Evolutionary conservation across 1,140 invertebrate species (phyloP), one percentile per base, ranked within the genome.

Genomic region (Diploscapter pachys): DNA sequence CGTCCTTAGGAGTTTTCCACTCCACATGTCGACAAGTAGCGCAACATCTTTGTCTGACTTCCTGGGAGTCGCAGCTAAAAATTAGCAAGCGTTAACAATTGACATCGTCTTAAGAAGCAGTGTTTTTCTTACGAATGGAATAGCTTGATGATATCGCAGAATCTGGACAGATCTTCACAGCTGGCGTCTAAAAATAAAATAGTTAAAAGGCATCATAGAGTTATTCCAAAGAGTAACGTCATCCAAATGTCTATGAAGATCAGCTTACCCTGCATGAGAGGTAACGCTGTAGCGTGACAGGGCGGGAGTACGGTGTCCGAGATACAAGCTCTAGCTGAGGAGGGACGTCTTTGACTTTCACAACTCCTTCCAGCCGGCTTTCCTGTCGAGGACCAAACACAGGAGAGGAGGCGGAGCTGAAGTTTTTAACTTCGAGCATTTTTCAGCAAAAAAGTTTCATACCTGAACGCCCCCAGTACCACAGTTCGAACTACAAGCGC

Each of bases 121-220:
- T 71, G 56, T 56, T 67, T 61, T 57, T 49, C 76, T 75, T 63
- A 78, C 76, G 72, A 68, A 51, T 76, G 71, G 76, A 78, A 78
- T 49, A 78, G 72, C 71, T 78, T 78, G 57, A 78, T 73, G 63
- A 78, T 78, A 69, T 78, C 76, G 66, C 76, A 78, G 72, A 74
- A 73, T 11, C 76, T 71, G 9, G 76, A 78, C 31, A 74, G 65
- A 55, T 78, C 76, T 64, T 78, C 75, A 63, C 76, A 78, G n/a
- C 66, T 70, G 31, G 72, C 65, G 31, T 71, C 71, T 74, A 55
- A 54, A 73, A 73, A 64, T 69, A 69, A 5, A 3, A 51, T 65
- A 31, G 3, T 48, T 2, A 8, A 50, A 48, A 48, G 63, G 9
- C 53, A 48, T 65, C 49, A 48, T 65, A 65, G 11, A 8, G 53